Percentiles rank a stretch among this genome's conserved stretches.
Conservation (phyloP, 2,888 invertebrate genomes). For the Lithophane leautieri region DNA sequence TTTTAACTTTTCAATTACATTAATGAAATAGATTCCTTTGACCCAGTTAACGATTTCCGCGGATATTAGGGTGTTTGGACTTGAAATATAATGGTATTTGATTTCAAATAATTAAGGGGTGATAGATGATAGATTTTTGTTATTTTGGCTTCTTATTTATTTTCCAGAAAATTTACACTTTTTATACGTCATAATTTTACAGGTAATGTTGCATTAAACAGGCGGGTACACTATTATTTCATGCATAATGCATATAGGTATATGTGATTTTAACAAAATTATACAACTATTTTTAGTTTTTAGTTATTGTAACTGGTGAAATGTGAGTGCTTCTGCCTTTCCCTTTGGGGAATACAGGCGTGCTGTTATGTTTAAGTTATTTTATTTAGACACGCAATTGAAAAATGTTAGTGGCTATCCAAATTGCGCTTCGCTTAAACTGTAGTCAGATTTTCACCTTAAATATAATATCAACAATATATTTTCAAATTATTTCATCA, state of each 20-base stretch:
- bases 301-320: too few species aligned
- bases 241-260: neutral
- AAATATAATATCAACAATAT: neutral
- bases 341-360: too few species aligned
- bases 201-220: neutral
- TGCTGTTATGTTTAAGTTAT: neutral
- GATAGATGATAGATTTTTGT: neutral
- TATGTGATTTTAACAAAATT: neutral
- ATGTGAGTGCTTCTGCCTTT: too few species aligned
- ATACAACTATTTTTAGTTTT: too few species aligned
- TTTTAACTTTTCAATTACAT: constrained; percentile 64
- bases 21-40: constrained; percentile 55
- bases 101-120: neutral
- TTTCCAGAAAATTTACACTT: neutral
- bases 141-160: neutral
- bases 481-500: neutral
- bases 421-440: neutral
- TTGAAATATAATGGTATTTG: constrained; percentile 16
- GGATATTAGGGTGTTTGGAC: neutral
- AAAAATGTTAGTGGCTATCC: neutral
- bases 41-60: constrained; percentile 51
- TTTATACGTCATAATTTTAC: neutral
- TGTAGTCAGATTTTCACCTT: neutral
- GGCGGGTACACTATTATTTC: neutral
- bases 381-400: neutral